Evolutionary conservation across 2,888 invertebrate genomes (phyloP), one percentile per base, ranked within the genome.

Genomic region (Malthinus flaveolus): DNA sequence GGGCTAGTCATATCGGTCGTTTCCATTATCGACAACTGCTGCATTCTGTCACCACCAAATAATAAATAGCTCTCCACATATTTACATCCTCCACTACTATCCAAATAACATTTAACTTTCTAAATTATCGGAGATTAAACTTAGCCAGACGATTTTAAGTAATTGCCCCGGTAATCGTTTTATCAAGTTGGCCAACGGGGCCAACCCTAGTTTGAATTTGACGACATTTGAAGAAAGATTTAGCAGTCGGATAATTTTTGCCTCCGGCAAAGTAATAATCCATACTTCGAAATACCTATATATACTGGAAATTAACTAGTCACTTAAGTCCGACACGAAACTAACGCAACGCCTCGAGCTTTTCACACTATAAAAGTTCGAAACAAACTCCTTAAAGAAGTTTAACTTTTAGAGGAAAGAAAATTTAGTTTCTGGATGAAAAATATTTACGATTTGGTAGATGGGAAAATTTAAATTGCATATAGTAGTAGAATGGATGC

Each of bases 11-110:
- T 66, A 71, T 68, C 66, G 66, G 68, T 68, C 65, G 71, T 71
- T 71, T 70, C 71, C 71, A 73, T 72, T 71, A 72, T 71, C 67
- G 68, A 66, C 66, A 70, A 72, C 69, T 68, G 72, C 69, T 70
- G 70, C 70, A 63, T 66, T 66, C 68, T 71, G 72, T 71, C 73
- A 65, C 67, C 65, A 62, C 63, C 61, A 67, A 63, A 66, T 70
- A 69, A 71, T 70, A 67, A 71, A 72, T 67, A 57, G 66, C 58
- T 44, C 37, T 49, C 37, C 49, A 58, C 57, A 61, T 67, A 69
- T 70, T 68, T 69, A 67, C 67, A 68, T 69, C 53, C 56, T 58
- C n/a, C n/a, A n/a, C n/a, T n/a, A n/a, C n/a, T n/a, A n/a, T n/a
- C n/a, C n/a, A 62, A 55, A 58, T 53, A 35, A 35, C 7, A 9